Percentiles rank a stretch among this genome's conserved stretches.
Conservation (phyloP, 92 coral and sea anemone species). For the Epizoanthus stellaris region DNA sequence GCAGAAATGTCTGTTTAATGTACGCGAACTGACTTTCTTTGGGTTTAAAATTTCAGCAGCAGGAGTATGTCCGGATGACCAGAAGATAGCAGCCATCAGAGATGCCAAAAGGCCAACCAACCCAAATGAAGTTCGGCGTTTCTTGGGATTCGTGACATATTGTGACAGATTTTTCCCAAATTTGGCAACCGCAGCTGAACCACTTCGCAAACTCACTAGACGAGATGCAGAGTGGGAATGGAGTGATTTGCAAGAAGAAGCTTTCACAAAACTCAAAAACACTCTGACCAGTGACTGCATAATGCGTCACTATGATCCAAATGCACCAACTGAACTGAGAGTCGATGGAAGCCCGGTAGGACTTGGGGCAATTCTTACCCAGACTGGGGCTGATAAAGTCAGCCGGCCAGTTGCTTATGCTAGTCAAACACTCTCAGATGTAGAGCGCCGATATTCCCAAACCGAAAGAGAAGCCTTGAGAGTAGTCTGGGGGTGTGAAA, state of each 20-base stretch:
- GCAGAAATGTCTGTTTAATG: slow-evolving; percentile 34
- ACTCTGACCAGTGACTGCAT: slow-evolving; percentile 21
- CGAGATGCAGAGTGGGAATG: slow-evolving; percentile 16
- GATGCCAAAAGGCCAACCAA: slow-evolving; percentile 1
- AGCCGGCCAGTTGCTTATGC: slow-evolving; percentile 2
- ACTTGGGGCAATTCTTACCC: too few relatives aligned
- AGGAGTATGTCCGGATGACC: slow-evolving; percentile 14
- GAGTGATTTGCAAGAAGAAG: slow-evolving; percentile 19
- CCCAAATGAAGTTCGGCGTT: slow-evolving; percentile 20
- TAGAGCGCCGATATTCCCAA: slow-evolving; percentile 45
- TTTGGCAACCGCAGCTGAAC: slow-evolving; percentile 37
- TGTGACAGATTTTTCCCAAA: slow-evolving; percentile 40
- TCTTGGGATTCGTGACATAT: slow-evolving; percentile 41
- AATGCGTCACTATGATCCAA: slow-evolving; percentile 40
- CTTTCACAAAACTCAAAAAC: slow-evolving; percentile 27
- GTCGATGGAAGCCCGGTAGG: slow-evolving; percentile 46
- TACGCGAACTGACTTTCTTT: slow-evolving; percentile 33
- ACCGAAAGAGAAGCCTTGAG: slow-evolving; percentile 49
- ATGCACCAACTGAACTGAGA: slow-evolving; percentile 15
- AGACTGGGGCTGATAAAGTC: not conserved
- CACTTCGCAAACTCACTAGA: slow-evolving; percentile 19
- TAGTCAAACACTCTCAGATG: slow-evolving; percentile 28
- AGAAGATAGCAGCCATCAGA: not conserved
- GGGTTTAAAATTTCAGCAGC: slow-evolving; percentile 45
- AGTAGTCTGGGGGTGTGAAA: slow-evolving; percentile 51